phyloP scores from a whole-genome alignment of 2,888 invertebrate species.

The Harpalus rubripes region DNA sequence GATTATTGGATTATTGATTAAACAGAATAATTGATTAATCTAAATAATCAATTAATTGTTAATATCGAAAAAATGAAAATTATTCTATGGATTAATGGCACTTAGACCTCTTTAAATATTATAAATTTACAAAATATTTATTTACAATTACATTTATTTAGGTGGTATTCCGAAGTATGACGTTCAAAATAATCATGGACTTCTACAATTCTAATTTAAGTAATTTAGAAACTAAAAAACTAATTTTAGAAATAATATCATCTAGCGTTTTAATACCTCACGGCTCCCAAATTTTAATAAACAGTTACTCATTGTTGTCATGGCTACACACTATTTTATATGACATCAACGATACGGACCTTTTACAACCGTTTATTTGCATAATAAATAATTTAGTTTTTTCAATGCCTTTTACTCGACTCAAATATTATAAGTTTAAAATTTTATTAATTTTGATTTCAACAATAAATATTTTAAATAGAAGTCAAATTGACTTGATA shows the following conservation, averaged over 20 bases:
- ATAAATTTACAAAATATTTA: slow-evolving; percentile 5
- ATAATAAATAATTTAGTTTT: slow-evolving; percentile 71
- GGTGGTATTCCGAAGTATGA: slow-evolving; percentile 74
- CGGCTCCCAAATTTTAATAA: slow-evolving; percentile 83
- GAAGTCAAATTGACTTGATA: neutral
- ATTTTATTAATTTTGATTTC: slow-evolving; percentile 43
- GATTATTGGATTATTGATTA: too few species aligned
- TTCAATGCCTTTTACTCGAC: neutral
- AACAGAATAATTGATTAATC: too few species aligned
- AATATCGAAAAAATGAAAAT: too few species aligned
- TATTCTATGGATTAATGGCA: neutral
- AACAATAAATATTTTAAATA: slow-evolving; percentile 45
- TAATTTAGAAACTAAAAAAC: slow-evolving; percentile 82
- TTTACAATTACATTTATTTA: slow-evolving; percentile 14
- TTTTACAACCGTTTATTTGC: slow-evolving; percentile 70
- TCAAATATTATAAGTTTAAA: slow-evolving; percentile 51
- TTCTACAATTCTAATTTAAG: slow-evolving; percentile 83
- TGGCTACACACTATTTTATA: slow-evolving; percentile 81
- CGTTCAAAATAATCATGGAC: slow-evolving; percentile 88
- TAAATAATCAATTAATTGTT: too few species aligned
- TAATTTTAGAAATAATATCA: slow-evolving; percentile 83
- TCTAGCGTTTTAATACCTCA: slow-evolving; percentile 83
- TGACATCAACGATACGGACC: slow-evolving; percentile 70
- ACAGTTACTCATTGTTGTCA: slow-evolving; percentile 84
- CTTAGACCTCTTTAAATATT: neutral